A percentile compares a stretch with the other conserved stretches of the same genome.
Conservation (phyloP, 1,140 invertebrate species). For the Helicoverpa zea region DNA sequence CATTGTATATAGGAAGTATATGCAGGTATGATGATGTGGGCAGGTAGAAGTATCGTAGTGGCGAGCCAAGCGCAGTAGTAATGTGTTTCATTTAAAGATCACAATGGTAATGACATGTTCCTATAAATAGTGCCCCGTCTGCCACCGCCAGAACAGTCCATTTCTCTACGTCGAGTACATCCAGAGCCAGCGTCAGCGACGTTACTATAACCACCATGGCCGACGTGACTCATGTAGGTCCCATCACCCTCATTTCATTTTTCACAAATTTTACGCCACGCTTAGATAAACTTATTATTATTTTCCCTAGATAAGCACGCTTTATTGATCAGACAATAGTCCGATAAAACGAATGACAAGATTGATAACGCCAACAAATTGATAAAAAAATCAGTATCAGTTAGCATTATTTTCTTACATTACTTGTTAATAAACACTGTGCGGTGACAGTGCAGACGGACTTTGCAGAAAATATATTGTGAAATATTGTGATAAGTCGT, state of each 20-base stretch:
- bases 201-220: neutral
- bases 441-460: constrained; percentile 31
- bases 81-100: constrained; percentile 30
- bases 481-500: constrained; percentile 41
- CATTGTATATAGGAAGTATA: constrained; percentile 4
- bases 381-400: constrained; percentile 58
- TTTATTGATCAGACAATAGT: constrained; percentile 64
- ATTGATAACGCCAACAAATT: constrained; percentile 62
- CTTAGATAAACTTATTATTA: constrained; percentile 48
- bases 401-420: constrained; percentile 52
- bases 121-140: constrained; percentile 36
- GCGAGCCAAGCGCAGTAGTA: constrained; percentile 31
- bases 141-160: constrained; percentile 32
- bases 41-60: constrained; percentile 5
- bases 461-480: constrained; percentile 25
- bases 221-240: constrained; percentile 25
- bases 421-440: constrained; percentile 50
- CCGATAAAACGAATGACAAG: constrained; percentile 60
- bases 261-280: constrained; percentile 11
- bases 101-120: constrained; percentile 38
- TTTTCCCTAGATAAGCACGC: constrained; percentile 47
- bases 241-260: too few species aligned
- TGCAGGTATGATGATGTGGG: neutral
- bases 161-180: constrained; percentile 28
- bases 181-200: neutral